Percentiles rank a stretch among this genome's conserved stretches.
These are phyloP conservation scores for Ataeniobius toweri DNA, from an alignment of 2,797 vertebrate genomes.

Conservation along the genomic window DNA sequence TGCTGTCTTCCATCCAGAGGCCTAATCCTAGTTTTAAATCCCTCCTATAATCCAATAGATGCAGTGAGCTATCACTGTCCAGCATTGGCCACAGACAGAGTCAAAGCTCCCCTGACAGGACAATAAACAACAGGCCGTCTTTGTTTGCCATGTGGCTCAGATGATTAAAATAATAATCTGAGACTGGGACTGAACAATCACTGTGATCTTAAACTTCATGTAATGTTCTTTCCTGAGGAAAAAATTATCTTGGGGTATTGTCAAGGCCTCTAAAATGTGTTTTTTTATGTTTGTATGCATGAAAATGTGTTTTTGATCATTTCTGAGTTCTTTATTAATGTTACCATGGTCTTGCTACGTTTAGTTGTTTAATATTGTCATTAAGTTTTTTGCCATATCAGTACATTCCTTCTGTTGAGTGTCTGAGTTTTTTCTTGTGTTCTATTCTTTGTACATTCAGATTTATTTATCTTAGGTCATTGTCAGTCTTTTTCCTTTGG, in stretches of 20 bases:
- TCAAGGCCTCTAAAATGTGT: conserved; percentile 6
- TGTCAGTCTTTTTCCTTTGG: not conserved
- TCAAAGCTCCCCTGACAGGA: conserved; percentile 43
- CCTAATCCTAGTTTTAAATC: conserved; percentile 90
- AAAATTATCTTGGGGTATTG: not conserved
- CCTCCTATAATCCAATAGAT: conserved; percentile 91
- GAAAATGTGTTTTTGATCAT: not conserved
- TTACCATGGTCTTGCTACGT: not conserved
- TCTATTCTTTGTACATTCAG: too few species aligned
- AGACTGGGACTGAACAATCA: conserved; percentile 27
- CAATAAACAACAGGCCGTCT: conserved; percentile 47
- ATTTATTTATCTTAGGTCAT: not conserved
- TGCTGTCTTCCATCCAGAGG: conserved; percentile 81
- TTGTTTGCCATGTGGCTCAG: conserved; percentile 48
- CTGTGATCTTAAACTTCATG: conserved; percentile 12
- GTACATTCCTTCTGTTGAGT: not conserved
- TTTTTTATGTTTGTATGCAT: not conserved
- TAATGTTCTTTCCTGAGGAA: not conserved
- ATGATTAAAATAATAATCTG: conserved; percentile 36
- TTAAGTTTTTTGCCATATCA: not conserved
- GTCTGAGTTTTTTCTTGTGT: not conserved
- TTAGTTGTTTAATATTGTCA: not conserved
- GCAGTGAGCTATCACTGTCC: conserved; percentile 82
- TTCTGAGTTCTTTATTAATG: not conserved
- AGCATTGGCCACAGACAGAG: conserved; percentile 63